These are phyloP conservation scores for Acleris emargana DNA, from an alignment of 2,888 invertebrate species.

Conservation along the genomic window DNA sequence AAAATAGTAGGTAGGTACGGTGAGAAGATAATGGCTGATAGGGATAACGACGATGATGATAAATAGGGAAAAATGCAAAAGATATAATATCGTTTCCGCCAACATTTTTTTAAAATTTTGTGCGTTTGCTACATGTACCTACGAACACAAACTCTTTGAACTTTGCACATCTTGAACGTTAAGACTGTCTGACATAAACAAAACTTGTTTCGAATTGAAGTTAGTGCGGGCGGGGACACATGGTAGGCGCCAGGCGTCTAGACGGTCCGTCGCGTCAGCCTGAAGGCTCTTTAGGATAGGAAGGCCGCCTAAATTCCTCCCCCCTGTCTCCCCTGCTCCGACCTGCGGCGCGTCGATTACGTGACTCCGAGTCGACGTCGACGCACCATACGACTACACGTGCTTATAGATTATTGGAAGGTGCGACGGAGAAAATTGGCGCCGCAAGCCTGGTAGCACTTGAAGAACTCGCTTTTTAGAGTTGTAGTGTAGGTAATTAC, in stretches of 20 bases:
- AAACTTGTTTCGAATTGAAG: constrained; percentile 32
- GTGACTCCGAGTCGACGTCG: constrained; percentile 31
- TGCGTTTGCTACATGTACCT: too few relatives aligned
- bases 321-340: constrained; percentile 41
- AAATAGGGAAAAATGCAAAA: neutral
- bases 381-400: constrained; percentile 15
- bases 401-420: constrained; percentile 10
- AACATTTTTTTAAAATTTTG: too few relatives aligned
- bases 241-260: constrained; percentile 72
- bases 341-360: constrained; percentile 34
- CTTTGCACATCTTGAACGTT: constrained; percentile 12
- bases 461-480: too few relatives aligned
- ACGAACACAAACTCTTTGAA: neutral
- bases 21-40: neutral
- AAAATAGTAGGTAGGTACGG: neutral
- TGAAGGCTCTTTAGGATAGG: constrained; percentile 72
- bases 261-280: constrained; percentile 68
- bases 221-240: constrained; percentile 54
- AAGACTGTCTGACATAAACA: constrained; percentile 28
- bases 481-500: too few relatives aligned
- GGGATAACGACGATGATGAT: neutral
- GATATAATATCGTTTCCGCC: too few relatives aligned
- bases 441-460: neutral
- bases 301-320: constrained; percentile 60
- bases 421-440: constrained; percentile 15